These are phyloP conservation scores for Pogonognathellus flavescens DNA, from an alignment of 1,140 invertebrate species.

Conservation along the genomic window DNA sequence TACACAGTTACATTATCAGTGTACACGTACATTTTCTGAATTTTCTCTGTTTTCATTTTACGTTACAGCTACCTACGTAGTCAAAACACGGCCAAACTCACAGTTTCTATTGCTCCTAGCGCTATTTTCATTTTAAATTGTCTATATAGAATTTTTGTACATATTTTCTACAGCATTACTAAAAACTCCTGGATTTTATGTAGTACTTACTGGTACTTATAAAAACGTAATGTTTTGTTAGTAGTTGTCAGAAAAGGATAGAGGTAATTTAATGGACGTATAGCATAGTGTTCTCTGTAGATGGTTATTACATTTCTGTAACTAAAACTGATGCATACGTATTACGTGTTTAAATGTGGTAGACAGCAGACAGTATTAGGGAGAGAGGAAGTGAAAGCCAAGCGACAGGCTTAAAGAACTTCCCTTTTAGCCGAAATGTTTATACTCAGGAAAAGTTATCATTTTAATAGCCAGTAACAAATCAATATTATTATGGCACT, in stretches of 20 bases:
- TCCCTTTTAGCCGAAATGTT: conserved; percentile 63
- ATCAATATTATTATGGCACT: conserved; percentile 63
- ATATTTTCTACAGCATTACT: background rate
- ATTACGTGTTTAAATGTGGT: too few relatives aligned
- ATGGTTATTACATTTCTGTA: background rate
- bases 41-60: background rate
- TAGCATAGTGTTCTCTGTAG: background rate
- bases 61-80: background rate
- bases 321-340: too few relatives aligned
- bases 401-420: conserved; percentile 50
- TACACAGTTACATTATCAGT: background rate
- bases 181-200: background rate
- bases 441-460: conserved; percentile 60
- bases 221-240: conserved; percentile 2
- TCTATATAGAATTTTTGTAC: too few relatives aligned
- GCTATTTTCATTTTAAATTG: background rate
- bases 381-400: conserved; percentile 46
- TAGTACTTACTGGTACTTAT: too few relatives aligned
- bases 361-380: too few relatives aligned
- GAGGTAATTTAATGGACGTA: background rate
- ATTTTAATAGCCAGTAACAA: conserved; percentile 61
- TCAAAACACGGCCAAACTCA: too few relatives aligned
- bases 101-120: background rate
- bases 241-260: background rate
- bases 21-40: background rate